phyloP scores from a whole-genome alignment of 2,888 invertebrate species.

The Eurytoma californica region DNA sequence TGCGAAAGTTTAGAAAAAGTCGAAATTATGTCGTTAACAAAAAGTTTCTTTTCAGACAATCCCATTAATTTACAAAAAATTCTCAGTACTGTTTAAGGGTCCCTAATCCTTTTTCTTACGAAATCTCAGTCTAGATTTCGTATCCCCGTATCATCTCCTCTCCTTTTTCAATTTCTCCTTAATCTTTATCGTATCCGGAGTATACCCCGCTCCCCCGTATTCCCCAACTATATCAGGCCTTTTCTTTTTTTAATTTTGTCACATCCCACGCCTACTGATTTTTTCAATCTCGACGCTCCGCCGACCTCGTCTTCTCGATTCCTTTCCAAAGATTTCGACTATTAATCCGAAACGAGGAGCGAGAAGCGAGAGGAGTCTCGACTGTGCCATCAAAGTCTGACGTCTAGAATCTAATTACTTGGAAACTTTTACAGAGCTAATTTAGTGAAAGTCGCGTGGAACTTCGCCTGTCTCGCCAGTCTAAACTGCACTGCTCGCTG shows the following conservation, averaged over 20 bases:
- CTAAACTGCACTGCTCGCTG: conserved; percentile 6
- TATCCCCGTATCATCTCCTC: neutral
- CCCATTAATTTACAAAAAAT: too few relatives aligned
- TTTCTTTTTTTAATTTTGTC: neutral
- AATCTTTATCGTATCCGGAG: conserved; percentile 14
- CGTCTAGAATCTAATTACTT: conserved; percentile 54
- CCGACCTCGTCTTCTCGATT: neutral
- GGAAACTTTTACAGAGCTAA: conserved; percentile 55
- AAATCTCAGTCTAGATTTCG: conserved; percentile 39
- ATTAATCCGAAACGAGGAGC: conserved; percentile 41
- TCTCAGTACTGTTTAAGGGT: too few relatives aligned
- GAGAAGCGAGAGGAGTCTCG: conserved; percentile 9
- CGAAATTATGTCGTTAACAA: too few relatives aligned
- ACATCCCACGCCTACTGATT: conserved; percentile 8
- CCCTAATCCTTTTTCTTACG: conserved; percentile 19
- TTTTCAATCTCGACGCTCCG: conserved; percentile 24
- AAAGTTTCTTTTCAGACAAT: too few relatives aligned
- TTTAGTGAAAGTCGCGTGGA: conserved; percentile 50
- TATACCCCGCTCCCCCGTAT: neutral
- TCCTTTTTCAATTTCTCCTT: neutral
- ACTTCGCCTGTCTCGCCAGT: conserved; percentile 23
- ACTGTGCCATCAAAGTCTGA: conserved; percentile 50
- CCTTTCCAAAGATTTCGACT: conserved; percentile 18
- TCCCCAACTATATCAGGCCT: neutral
- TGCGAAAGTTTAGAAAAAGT: too few relatives aligned